Evolutionary conservation across 92 coral and sea anemone species (phyloP).

Genomic region (Desmophyllum pertusum): DNA sequence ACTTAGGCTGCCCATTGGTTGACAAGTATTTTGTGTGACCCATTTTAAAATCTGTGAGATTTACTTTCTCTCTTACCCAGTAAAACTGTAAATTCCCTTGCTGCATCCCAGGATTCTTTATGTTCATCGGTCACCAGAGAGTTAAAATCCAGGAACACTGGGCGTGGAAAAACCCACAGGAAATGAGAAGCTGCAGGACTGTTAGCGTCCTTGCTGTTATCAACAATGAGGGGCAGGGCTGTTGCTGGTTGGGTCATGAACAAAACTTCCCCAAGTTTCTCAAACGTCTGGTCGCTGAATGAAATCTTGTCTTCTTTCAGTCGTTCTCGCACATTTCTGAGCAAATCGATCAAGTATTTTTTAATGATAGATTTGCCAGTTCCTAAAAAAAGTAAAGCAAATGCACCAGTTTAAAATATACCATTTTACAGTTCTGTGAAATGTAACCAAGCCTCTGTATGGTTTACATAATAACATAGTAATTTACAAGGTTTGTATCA

Average conservation of each 20-base stretch:
- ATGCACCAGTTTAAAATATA: background rate
- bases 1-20: no score
- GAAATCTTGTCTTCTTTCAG: background rate
- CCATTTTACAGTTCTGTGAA: no score
- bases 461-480: no score
- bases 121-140: background rate
- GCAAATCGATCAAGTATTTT: background rate
- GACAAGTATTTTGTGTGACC: no score
- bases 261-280: background rate
- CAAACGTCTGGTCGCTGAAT: background rate
- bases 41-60: background rate
- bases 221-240: background rate
- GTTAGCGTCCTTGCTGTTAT: background rate
- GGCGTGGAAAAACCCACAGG: background rate
- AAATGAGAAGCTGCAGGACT: background rate
- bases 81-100: background rate
- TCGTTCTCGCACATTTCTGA: background rate
- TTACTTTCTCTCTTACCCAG: background rate
- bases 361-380: background rate
- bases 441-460: background rate
- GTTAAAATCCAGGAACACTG: background rate
- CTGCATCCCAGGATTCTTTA: background rate
- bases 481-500: no score
- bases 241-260: background rate
- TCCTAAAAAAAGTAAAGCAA: background rate